Percentiles rank a stretch among this genome's conserved stretches.
Conservation (phyloP, 2,888 invertebrate species). For the Panopea generosa region DNA sequence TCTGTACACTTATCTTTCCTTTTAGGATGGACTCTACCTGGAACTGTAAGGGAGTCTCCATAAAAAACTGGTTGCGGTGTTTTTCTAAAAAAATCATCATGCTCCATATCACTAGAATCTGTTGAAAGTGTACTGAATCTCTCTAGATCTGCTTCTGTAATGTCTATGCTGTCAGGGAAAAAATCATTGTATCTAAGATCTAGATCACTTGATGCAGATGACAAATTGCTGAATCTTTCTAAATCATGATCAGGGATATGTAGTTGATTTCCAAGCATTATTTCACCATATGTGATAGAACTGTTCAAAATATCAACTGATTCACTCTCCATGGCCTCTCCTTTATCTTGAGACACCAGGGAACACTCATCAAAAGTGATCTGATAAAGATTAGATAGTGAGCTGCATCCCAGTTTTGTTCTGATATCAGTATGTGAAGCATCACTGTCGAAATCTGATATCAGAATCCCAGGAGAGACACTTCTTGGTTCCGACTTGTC, state of each 20-base stretch:
- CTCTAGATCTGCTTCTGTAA: constrained; percentile 13
- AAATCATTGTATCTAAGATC: neutral
- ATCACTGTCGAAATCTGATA: constrained; percentile 4
- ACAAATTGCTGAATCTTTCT: constrained; percentile 36
- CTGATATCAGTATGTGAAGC: neutral
- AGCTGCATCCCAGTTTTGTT: neutral
- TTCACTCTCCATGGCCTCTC: too few species aligned
- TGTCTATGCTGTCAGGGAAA: neutral
- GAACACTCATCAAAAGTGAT: constrained; percentile 5
- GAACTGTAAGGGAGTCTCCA: neutral
- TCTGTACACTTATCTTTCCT: too few species aligned
- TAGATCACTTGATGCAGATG: constrained; percentile 27
- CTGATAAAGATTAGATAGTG: neutral
- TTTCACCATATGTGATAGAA: too few species aligned
- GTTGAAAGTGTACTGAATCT: constrained; percentile 16
- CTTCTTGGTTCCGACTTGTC: neutral
- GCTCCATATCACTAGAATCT: constrained; percentile 24
- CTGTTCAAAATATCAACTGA: too few species aligned
- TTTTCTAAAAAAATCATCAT: neutral
- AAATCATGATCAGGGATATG: constrained; percentile 29
- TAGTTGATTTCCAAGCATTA: too few species aligned
- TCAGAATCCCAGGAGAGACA: neutral
- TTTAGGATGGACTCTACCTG: too few species aligned
- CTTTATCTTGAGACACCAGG: neutral
- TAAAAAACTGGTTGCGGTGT: neutral